These are phyloP conservation scores for Siniperca obscura DNA, from an alignment of 2,797 vertebrate genomes.

Conservation along the genomic window DNA sequence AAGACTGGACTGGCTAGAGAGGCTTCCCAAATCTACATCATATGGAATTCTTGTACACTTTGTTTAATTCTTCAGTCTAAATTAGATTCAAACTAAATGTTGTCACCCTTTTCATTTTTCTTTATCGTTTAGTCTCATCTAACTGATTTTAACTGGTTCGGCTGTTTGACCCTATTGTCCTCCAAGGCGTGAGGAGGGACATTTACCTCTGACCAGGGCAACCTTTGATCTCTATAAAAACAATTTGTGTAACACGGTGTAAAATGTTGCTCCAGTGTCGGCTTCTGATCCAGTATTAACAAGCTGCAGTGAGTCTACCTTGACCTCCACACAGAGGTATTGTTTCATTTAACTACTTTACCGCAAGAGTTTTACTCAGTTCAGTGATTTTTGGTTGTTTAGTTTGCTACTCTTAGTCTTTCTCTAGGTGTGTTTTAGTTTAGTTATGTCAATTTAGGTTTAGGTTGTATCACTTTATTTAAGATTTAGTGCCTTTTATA, in stretches of 20 bases:
- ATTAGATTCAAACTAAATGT: not conserved
- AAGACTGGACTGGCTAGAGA: not conserved
- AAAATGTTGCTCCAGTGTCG: not conserved
- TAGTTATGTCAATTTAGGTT: not conserved
- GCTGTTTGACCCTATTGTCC: not conserved
- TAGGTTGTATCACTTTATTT: not conserved
- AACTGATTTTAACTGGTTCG: not conserved
- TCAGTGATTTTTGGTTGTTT: not conserved
- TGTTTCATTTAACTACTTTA: not conserved
- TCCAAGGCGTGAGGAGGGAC: not conserved
- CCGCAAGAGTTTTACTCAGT: not conserved
- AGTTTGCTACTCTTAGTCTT: not conserved
- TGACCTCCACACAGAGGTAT: slow-evolving; percentile 56
- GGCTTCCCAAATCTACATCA: not conserved
- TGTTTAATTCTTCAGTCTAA: not conserved
- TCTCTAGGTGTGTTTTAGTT: not conserved
- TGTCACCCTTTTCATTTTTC: not conserved
- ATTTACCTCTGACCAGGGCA: slow-evolving; percentile 43
- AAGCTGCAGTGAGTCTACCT: not conserved
- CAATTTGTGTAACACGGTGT: not conserved
- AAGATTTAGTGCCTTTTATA: too few relatives aligned
- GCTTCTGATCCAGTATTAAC: not conserved
- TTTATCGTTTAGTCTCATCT: not conserved
- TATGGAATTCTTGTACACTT: not conserved
- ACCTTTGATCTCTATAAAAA: slow-evolving; percentile 61